phyloP scores from a whole-genome alignment of 2,797 vertebrate species.

The Lepilemur septentrionalis region DNA sequence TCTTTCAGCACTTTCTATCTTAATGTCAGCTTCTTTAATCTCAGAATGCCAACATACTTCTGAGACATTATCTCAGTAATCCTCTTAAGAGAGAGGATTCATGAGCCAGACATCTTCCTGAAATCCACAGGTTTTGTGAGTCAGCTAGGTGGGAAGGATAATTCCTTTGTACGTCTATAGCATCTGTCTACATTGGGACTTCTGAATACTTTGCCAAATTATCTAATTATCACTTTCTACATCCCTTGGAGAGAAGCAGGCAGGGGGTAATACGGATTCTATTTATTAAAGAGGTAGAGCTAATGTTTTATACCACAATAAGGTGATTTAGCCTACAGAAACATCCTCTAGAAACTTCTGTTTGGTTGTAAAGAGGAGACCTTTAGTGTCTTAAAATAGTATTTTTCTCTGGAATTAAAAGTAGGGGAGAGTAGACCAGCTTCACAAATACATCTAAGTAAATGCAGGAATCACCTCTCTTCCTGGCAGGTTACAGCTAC shows the following conservation, averaged over 20 bases:
- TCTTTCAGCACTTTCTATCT: not conserved
- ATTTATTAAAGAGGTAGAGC: constrained; percentile 7
- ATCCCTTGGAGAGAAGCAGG: constrained; percentile 16
- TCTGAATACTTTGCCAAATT: constrained; percentile 32
- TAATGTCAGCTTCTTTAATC: constrained; percentile 45
- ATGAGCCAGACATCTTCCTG: not conserved
- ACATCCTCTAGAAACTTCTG: not conserved
- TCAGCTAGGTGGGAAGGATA: not conserved
- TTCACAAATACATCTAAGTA: not conserved
- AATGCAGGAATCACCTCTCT: not conserved
- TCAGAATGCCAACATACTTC: constrained; percentile 44
- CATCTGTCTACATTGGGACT: not conserved
- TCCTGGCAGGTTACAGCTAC: not conserved
- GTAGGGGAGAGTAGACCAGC: not conserved
- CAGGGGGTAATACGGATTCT: not conserved
- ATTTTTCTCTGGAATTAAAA: constrained; percentile 18
- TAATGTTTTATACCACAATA: constrained; percentile 10
- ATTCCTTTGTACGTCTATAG: not conserved
- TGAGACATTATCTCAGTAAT: constrained; percentile 56
- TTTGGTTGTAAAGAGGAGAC: not conserved
- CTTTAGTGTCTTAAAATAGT: not conserved
- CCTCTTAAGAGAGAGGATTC: constrained; percentile 36
- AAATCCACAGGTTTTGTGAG: constrained; percentile 36
- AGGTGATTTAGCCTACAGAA: not conserved
- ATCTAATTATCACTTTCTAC: constrained; percentile 50